Evolutionary conservation across 1,140 invertebrate species (phyloP).

Genomic region (Anastrepha ludens): DNA sequence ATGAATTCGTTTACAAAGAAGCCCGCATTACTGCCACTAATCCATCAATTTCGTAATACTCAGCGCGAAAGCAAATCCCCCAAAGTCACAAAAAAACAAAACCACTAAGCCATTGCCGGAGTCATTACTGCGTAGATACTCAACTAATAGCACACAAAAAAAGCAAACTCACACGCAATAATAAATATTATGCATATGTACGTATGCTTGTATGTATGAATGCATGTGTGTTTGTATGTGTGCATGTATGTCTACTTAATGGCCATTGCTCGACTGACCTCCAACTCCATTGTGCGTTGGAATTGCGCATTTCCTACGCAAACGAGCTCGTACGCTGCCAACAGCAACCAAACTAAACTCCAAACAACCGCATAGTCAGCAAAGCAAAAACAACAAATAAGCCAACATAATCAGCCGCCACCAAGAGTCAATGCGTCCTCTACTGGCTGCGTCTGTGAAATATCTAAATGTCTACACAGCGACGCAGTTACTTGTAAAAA

Average conservation of each 20-base stretch:
- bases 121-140: not conserved
- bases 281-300: not conserved
- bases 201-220: not conserved
- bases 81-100: no score
- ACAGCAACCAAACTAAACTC: not conserved
- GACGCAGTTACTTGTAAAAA: not conserved
- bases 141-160: not conserved
- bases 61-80: no score
- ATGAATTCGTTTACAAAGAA: no score
- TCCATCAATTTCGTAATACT: no score
- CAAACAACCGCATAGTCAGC: not conserved
- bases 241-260: not conserved
- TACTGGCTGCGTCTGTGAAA: not conserved
- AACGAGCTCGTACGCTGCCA: not conserved
- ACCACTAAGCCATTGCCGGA: not conserved
- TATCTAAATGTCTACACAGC: slow-evolving; percentile 10
- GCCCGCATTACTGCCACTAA: no score
- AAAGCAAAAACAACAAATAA: not conserved
- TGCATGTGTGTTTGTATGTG: not conserved
- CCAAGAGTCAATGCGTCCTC: not conserved
- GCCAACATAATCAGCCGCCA: not conserved
- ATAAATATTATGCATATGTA: not conserved
- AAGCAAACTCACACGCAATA: no score
- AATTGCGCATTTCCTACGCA: slow-evolving; percentile 22
- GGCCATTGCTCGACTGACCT: slow-evolving; percentile 31